phyloP scores from a whole-genome alignment of 2,113 vertebrate genomes.

The Illadopsis cleaveri region DNA sequence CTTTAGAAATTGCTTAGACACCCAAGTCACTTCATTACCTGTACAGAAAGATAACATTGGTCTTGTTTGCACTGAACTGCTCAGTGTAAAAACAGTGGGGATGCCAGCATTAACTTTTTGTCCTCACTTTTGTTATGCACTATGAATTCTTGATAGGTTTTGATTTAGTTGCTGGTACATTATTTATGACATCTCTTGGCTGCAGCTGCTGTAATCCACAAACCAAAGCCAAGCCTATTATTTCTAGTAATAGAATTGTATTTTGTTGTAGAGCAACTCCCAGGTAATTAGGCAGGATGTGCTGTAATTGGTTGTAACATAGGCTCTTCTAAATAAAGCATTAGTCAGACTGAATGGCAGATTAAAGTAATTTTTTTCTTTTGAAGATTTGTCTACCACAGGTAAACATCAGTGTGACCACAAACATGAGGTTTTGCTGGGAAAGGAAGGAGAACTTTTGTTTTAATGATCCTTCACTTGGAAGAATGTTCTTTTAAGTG shows the following conservation, averaged over 20 bases:
- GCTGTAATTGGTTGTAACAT: neutral
- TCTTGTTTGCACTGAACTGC: neutral
- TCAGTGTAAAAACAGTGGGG: neutral
- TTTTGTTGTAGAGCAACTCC: slow-evolving; percentile 11
- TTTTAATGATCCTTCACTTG: neutral
- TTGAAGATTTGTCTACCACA: neutral
- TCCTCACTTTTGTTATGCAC: slow-evolving; percentile 1
- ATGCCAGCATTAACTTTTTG: slow-evolving; percentile 12
- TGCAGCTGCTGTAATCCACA: slow-evolving; percentile 27
- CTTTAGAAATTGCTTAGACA: neutral
- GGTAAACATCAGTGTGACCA: neutral
- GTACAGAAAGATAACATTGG: neutral
- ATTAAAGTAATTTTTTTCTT: neutral
- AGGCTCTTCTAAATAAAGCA: neutral
- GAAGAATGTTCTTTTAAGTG: neutral
- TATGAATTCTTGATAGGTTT: slow-evolving; percentile 38
- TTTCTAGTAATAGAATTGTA: slow-evolving; percentile 38
- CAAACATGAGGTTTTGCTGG: neutral
- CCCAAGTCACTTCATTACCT: neutral
- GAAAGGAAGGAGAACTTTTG: neutral
- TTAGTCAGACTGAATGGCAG: neutral
- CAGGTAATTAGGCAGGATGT: slow-evolving; percentile 21
- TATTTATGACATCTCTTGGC: slow-evolving; percentile 50
- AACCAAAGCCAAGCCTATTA: slow-evolving; percentile 29
- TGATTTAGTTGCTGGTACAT: slow-evolving; percentile 49